These are phyloP conservation scores for Natrix natrix DNA, from an alignment of 2,797 vertebrate species.

Conservation along the genomic window DNA sequence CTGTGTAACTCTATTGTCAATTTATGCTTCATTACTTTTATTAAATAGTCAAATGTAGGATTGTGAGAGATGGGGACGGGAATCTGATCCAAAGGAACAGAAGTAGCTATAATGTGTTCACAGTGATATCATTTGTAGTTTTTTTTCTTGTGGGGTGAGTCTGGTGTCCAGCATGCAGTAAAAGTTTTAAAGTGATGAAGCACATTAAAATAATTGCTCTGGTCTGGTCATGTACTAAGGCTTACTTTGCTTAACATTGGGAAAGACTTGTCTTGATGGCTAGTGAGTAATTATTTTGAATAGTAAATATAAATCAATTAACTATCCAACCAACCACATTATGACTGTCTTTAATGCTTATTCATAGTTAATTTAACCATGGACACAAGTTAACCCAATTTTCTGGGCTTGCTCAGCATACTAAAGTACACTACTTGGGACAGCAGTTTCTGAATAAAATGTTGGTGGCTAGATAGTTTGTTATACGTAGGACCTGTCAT, in stretches of 20 bases:
- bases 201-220: background rate
- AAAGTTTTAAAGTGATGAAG: background rate
- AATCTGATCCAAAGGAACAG: constrained; percentile 11
- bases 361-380: background rate
- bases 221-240: background rate
- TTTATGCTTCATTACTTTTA: background rate
- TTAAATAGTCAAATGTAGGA: background rate
- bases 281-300: background rate
- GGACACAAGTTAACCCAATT: background rate
- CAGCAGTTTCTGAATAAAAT: background rate
- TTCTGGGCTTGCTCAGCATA: background rate
- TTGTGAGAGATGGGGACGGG: background rate
- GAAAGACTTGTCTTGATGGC: background rate
- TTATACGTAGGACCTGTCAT: background rate
- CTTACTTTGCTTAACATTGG: background rate
- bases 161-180: background rate
- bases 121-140: constrained; percentile 12
- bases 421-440: background rate
- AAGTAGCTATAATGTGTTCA: constrained; percentile 23
- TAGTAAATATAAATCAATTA: background rate
- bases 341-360: background rate
- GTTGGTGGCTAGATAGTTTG: background rate
- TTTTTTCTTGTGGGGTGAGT: background rate
- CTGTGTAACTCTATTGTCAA: background rate
- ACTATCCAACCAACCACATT: background rate